Conservation (phyloP, 2,797 vertebrate species). For the Syngnathus acus region DNA sequence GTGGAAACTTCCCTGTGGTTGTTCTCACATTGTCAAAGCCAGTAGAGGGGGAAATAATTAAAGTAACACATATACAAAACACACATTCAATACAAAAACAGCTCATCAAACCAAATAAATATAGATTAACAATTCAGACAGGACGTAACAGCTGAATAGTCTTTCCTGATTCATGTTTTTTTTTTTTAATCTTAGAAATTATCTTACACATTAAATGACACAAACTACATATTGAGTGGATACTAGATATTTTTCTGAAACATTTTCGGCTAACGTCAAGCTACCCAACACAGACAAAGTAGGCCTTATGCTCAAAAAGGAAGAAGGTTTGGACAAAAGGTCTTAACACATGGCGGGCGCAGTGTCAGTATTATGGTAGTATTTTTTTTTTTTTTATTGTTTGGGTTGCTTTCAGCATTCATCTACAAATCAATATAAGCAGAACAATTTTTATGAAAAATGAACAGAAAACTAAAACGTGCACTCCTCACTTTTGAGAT, state of each 20-base stretch:
- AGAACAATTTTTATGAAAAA: background rate
- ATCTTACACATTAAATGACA: background rate
- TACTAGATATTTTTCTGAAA: too few species aligned
- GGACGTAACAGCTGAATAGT: constrained; percentile 19
- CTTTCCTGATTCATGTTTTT: background rate
- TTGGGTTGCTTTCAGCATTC: background rate
- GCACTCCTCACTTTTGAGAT: background rate
- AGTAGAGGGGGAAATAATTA: constrained; percentile 59
- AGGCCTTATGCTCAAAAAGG: background rate
- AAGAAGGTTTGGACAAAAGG: background rate
- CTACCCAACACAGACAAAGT: background rate
- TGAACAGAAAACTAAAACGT: background rate
- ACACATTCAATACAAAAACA: constrained; percentile 45
- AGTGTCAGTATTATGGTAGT: background rate
- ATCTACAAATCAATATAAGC: background rate
- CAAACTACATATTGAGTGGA: too few species aligned
- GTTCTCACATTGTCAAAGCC: constrained; percentile 59
- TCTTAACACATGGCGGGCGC: background rate
- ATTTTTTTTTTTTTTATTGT: background rate
- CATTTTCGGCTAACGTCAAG: too few species aligned
- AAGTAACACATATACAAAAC: constrained; percentile 45
- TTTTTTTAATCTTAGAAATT: background rate
- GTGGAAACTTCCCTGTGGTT: constrained; percentile 70
- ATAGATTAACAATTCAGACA: constrained; percentile 22
- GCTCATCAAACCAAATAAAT: constrained; percentile 47